Evolutionary conservation across 2,888 invertebrate genomes (phyloP), one percentile per base, ranked within the genome.

Genomic region (Norana najaformis): DNA sequence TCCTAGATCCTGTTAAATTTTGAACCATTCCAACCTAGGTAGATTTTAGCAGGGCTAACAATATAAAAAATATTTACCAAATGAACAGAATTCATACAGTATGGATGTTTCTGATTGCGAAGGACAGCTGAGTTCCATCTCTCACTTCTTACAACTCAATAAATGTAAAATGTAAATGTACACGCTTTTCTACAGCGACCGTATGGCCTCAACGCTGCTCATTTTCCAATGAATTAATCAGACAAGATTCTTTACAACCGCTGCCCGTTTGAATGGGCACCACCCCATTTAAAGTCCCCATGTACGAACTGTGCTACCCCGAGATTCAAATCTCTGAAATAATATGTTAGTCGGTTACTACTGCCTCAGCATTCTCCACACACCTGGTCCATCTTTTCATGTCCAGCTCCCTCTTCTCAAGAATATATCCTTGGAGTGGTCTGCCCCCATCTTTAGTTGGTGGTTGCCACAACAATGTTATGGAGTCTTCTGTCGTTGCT

Each of bases 401-500:
- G 90, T 98, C 98, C 92, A 95, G 95, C 91, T 94, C 94, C 90
- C 98, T 96, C 95, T 98, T 99, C 95, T 98, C 98, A 90, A 98
- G 96, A 34, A 98, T 96, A 94, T 99, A 99, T 16, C 99, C 98
- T 20, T 97, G 97, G 93, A 99, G 98, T 0, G 98, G 98, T 34
- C 98, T 97, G 23, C 99, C 99, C 88, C 99, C 99, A 95, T 99
- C 99, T 94, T 97, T 97, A 92, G 97, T 96, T 16, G 99, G 99
- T 94, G 98, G 97, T 0, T 97, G 96, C 99, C 99, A 99, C n/a
- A 97, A 96, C 92, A 99, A 96, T 0, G 98, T 98, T 94, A 99
- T 99, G 37, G 98, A 98, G 93, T 99, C 98, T 94, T 98, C 98
- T 0, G 97, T 97, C 0, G 98, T 97, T 92, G 97, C 97, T 90